Evolutionary conservation across 2,888 invertebrate species (phyloP), one percentile per base, ranked within the genome.

Genomic region (Noctua fimbriata): DNA sequence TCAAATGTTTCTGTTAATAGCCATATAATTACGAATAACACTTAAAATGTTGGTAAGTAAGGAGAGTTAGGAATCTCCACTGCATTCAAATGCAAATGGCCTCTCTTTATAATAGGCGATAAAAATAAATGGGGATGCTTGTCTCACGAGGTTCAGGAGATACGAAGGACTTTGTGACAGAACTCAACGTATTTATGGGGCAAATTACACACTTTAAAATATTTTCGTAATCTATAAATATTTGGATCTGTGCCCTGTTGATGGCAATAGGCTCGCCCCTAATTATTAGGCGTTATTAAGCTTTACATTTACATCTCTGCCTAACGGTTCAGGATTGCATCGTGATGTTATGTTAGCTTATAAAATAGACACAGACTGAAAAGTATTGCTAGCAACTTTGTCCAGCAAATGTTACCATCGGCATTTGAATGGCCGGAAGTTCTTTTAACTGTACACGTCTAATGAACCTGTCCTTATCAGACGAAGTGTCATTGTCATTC

Each of bases 21-120:
- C 71, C 52, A 52, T 4, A 67, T 85, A 83, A 86, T 83, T 76
- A 86, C 76, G 73, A 88, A 81, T 88, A 88, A 83, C 83, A 88
- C 86, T 81, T 88, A 78, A 76, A 63, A 58, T 32, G 66, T 63
- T 41, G 24, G 18, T 69, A 18, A 41, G 58, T 69, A 74, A 36
- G 72, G 69, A 47, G 55, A 63, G 78, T 52, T 52, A 7, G 67
- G 67, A 75, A 78, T 77, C 14, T 76, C 63, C 71, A 74, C 73
- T n/a, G 67, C 71, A 63, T 78, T 71, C 47, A 47, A 75, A 88
- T 80, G 83, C 78, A 75, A 88, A 86, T 88, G 67, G 14, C 7
- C 12, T 55, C 74, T 78, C 52, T 63, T 71, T 78, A 78, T 69
- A 70, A 63, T 65, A 85, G 76, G 36, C 32, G 24, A 85, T 83